Percentiles rank a stretch among this genome's conserved stretches.
Conservation (phyloP, 64 coral and sea anemone genomes). For the Montipora efflorescens region DNA sequence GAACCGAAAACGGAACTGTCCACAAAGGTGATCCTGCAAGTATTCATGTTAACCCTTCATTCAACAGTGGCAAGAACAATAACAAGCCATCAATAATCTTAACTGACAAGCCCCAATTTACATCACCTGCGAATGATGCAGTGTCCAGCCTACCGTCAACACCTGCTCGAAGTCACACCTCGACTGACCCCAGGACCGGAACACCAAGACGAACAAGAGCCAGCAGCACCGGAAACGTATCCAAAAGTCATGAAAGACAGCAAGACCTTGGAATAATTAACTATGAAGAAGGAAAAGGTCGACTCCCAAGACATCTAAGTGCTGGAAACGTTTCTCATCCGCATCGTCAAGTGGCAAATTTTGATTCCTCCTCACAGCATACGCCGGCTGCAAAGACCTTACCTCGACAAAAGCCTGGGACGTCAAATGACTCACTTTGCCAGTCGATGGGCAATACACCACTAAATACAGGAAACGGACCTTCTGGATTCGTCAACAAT, state of each 20-base stretch:
- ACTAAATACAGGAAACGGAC: background rate
- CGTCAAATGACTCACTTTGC: background rate
- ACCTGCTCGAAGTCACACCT: background rate
- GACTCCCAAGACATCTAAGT: slow-evolving; percentile 59
- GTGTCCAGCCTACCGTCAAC: slow-evolving; percentile 29
- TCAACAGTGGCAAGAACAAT: slow-evolving; percentile 13
- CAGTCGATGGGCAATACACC: background rate
- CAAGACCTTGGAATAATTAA: background rate
- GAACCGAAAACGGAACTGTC: slow-evolving; percentile 26
- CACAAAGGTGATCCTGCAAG: slow-evolving; percentile 23
- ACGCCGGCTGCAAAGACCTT: background rate
- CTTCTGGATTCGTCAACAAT: background rate
- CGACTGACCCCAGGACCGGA: slow-evolving; percentile 7
- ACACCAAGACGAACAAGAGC: background rate
- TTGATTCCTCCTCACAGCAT: background rate
- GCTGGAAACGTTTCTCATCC: slow-evolving; percentile 66
- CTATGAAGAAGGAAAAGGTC: background rate
- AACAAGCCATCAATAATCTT: background rate
- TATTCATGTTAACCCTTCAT: slow-evolving; percentile 65
- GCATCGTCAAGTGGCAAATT: background rate
- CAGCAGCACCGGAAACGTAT: slow-evolving; percentile 65
- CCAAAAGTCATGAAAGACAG: slow-evolving; percentile 21
- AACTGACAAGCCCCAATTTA: background rate
- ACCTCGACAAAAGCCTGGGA: background rate
- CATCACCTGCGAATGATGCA: background rate